Conservation (phyloP, 2,797 vertebrate species). For the Triplophysa yarkandensis region DNA sequence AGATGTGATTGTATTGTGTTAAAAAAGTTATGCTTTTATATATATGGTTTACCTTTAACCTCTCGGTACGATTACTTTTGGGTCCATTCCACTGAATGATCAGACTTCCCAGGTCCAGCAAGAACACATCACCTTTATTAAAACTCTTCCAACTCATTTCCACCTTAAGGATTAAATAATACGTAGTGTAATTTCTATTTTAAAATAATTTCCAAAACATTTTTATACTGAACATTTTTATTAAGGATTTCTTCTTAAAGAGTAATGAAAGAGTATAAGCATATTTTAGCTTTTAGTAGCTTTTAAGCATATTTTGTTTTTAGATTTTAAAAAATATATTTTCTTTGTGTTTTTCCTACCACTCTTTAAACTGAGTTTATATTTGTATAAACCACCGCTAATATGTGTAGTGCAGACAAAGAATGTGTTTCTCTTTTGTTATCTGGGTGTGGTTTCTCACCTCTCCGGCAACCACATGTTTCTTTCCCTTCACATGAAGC, state of each 20-base stretch:
- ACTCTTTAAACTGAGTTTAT: background rate
- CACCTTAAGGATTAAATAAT: constrained; percentile 71
- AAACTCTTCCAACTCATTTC: constrained; percentile 87
- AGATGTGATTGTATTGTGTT: no score
- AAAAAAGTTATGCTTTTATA: no score
- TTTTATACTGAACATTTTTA: no score
- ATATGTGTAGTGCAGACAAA: background rate
- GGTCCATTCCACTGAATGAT: constrained; percentile 89
- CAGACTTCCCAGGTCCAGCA: constrained; percentile 84
- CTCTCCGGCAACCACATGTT: constrained; percentile 81
- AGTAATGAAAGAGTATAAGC: no score
- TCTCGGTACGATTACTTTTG: constrained; percentile 80
- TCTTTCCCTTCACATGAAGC: constrained; percentile 86
- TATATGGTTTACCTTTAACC: constrained; percentile 77
- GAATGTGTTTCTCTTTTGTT: constrained; percentile 8
- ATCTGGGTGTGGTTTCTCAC: constrained; percentile 61
- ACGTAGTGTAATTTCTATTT: background rate
- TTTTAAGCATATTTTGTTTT: no score
- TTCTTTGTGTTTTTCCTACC: background rate
- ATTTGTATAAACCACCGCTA: background rate
- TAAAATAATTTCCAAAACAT: no score
- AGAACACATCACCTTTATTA: constrained; percentile 84
- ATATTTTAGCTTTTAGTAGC: no score
- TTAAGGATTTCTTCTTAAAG: no score
- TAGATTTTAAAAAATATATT: background rate